Base-by-base conservation (phyloP, 2,113 vertebrate genomes). In the Aegypius monachus region DNA sequence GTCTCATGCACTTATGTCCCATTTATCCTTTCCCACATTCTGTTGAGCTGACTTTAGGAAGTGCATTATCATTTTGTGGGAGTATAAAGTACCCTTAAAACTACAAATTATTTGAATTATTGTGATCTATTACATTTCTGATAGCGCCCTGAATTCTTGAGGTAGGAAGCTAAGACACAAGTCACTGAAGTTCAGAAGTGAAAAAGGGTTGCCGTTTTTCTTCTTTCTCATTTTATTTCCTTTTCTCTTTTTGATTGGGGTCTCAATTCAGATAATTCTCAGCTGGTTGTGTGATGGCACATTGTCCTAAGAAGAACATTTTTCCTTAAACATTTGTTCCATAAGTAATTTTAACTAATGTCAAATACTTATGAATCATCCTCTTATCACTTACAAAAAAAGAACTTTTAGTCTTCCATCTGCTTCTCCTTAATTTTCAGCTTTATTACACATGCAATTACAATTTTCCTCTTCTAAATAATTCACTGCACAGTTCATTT, bases 321-420 rank as follows among this genome's bases (percentile, higher is more conserved):
- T 92, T 96, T 86, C 86, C 66, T 45, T 77, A 95, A 95, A 83
- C 48, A 58, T 85, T 96, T 68, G 48, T 96, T 96, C 82, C 72
- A 95, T 91, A 96, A 94, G 84, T 85, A 88, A 92, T 70, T 95
- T 78, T 96, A 96, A 93, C 70, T 96, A 96, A 89, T 97, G 81
- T 90, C 59, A 96, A 95, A 75, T 97, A 89, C 86, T 97, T 85
- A 91, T 95, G 89, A 97, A 68, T 96, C 86, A 97, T 81, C 93
- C 80, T 96, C 52, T 97, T 97, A 93, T 86, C 91, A 86, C 78
- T 85, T 91, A 92, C 47, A 72, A 81, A 84, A 84, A 82, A 92
- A 93, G n/a, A 93, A 86, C 75, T 95, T 97, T 61, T 73, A 95
- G 70, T 94, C 90, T 91, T 93, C 84, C 61, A 92, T 95, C 91